Percentiles rank a stretch among this genome's conserved stretches.
phyloP scores from a whole-genome alignment of 92 coral and sea anemone genomes.

The Parazoanthus atlanticus region DNA sequence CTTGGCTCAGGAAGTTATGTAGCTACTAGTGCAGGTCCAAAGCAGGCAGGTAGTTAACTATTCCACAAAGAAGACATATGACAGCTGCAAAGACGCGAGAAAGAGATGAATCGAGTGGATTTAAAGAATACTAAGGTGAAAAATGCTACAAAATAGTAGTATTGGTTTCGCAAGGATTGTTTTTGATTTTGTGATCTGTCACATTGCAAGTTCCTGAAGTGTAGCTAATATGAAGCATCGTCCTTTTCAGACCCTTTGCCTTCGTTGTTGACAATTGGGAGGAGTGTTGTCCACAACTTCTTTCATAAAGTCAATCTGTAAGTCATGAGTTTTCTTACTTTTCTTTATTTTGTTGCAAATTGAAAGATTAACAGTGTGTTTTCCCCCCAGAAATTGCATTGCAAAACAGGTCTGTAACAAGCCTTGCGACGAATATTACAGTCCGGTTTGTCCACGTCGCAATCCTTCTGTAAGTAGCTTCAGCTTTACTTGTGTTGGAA shows the following conservation, averaged over 20 bases:
- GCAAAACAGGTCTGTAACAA: constrained; percentile 22
- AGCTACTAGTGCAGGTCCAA: too few species aligned
- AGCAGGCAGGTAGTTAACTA: too few species aligned
- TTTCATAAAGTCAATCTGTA: constrained; percentile 69
- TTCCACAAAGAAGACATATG: too few species aligned
- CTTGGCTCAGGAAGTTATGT: too few species aligned
- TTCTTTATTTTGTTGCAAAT: neutral
- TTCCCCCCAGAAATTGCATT: neutral
- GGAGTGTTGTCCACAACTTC: constrained; percentile 84
- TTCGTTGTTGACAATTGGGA: constrained; percentile 84
- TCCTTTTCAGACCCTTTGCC: constrained; percentile 71
- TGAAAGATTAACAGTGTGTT: neutral
- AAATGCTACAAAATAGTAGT: neutral
- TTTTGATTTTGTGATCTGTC: neutral
- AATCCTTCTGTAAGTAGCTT: constrained; percentile 59
- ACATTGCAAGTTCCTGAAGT: neutral
- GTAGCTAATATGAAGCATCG: neutral
- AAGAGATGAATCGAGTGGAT: too few species aligned
- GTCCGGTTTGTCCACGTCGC: constrained; percentile 44
- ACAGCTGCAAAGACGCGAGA: too few species aligned
- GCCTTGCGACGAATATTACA: constrained; percentile 18
- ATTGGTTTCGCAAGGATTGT: too few species aligned
- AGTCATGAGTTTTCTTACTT: constrained; percentile 25
- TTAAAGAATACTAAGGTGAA: neutral
- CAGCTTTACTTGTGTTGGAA: too few species aligned